Percentiles rank a stretch among this genome's conserved stretches.
Conservation (phyloP, 2,113 vertebrate genomes). For the Spea multiplicata region DNA sequence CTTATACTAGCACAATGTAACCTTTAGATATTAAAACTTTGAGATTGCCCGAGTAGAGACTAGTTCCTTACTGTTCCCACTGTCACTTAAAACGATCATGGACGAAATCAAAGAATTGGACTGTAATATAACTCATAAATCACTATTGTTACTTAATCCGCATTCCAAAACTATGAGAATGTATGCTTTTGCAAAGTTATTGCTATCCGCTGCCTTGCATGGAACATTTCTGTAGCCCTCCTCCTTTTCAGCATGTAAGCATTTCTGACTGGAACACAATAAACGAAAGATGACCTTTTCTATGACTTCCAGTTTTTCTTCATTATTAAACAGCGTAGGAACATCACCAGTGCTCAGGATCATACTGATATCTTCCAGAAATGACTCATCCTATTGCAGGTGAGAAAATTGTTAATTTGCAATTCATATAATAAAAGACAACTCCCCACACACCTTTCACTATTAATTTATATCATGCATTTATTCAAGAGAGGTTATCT, state of each 20-base stretch:
- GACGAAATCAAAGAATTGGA: no score
- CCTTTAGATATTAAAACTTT: no score
- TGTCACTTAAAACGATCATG: no score
- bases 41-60: no score
- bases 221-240: slow-evolving; percentile 18
- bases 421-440: slow-evolving; percentile 54
- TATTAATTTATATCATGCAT: slow-evolving; percentile 56
- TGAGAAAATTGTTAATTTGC: slow-evolving; percentile 60
- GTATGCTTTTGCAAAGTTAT: neutral
- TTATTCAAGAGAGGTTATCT: slow-evolving; percentile 53
- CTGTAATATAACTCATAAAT: no score
- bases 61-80: no score
- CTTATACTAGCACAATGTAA: no score
- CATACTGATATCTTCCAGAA: slow-evolving; percentile 57
- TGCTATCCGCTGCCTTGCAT: slow-evolving; percentile 1
- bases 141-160: no score
- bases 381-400: slow-evolving; percentile 57
- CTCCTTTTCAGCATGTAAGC: slow-evolving; percentile 23
- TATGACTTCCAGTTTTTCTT: slow-evolving; percentile 56
- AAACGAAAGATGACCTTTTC: slow-evolving; percentile 58
- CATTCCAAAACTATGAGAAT: neutral
- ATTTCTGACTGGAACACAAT: slow-evolving; percentile 32
- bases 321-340: slow-evolving; percentile 58
- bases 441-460: slow-evolving; percentile 50
- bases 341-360: slow-evolving; percentile 48